Evolutionary conservation across 2,888 invertebrate species (phyloP), one percentile per base, ranked within the genome.

Genomic region (Gisinianus flammeolus): DNA sequence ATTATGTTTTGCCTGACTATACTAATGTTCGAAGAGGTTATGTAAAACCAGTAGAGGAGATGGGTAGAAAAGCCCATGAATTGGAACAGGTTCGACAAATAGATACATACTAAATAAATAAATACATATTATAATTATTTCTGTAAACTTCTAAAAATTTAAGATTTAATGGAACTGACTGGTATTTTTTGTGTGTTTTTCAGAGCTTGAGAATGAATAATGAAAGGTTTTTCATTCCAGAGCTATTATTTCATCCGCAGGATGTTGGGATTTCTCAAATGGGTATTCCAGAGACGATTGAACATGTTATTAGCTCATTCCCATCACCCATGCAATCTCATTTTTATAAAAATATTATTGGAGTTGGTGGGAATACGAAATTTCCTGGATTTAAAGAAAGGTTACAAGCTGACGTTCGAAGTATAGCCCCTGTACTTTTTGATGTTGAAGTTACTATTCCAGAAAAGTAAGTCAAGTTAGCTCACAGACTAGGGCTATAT

Each of bases 1-100:
- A 98, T 86, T 99, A 99, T 87, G 93, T 99, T 0, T 88, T 99
- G 73, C 99, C 99, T 0, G 99, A 99, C 88, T 99, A 96, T 87
- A 96, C 96, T 0, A 91, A 93, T 1, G 91, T 97, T 8, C 91
- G 94, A 77, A 88, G 97, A 83, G 98, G 98, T 12, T 95, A 89
- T 86, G 86, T 91, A 0, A 87, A 89, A 79, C 87, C 89, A 31
- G 85, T 87, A 10, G 90, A 88, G 58, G 87, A 89, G 77, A 85
- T 86, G 0, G 86, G 85, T 22, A 85, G 87, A 8, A 86, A 86
- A 80, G 83, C 87, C 10, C 85, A 86, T 73, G 87, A 86, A 62
- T 87, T 86, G 75, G 89, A 89, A 85, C 88, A 88, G 86, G 87
- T 88, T 76, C 10, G 35, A 30, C 6, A n/a, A 58, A 58, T 58